Evolutionary conservation across 2,797 vertebrate species (phyloP).

Genomic region (Adrianichthys oophorus): DNA sequence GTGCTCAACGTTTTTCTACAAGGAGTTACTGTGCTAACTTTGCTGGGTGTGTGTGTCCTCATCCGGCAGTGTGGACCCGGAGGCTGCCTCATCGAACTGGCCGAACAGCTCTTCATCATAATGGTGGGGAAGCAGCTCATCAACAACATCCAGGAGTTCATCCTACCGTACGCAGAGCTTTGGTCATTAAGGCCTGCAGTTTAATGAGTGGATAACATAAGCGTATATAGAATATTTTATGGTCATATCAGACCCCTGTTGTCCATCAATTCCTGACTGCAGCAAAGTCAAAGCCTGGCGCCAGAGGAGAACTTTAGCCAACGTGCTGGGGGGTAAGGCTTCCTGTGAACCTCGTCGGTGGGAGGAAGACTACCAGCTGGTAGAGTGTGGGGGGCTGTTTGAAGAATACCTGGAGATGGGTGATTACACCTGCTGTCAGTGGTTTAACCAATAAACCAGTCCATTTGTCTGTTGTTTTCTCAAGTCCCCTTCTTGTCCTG

Average conservation of each 20-base stretch:
- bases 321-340: conserved; percentile 61
- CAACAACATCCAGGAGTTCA: conserved; percentile 82
- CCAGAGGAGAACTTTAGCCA: conserved; percentile 73
- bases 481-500: neutral
- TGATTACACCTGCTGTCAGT: conserved; percentile 34
- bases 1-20: too few relatives aligned
- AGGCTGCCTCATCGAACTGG: conserved; percentile 81
- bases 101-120: conserved; percentile 84
- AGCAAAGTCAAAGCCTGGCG: conserved; percentile 83
- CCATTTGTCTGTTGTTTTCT: too few relatives aligned
- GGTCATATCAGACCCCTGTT: neutral
- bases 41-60: conserved; percentile 16
- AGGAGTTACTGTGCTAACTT: neutral
- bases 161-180: conserved; percentile 74
- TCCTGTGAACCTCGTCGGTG: conserved; percentile 66
- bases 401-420: conserved; percentile 86
- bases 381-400: conserved; percentile 79
- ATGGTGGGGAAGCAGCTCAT: conserved; percentile 85
- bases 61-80: conserved; percentile 78
- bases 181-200: too few relatives aligned
- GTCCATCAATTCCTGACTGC: conserved; percentile 1
- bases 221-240: too few relatives aligned
- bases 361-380: conserved; percentile 82
- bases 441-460: neutral
- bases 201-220: too few relatives aligned